Evolutionary conservation across 1,140 invertebrate species (phyloP), one percentile per base, ranked within the genome.

Genomic region (Drosophila navojoa): DNA sequence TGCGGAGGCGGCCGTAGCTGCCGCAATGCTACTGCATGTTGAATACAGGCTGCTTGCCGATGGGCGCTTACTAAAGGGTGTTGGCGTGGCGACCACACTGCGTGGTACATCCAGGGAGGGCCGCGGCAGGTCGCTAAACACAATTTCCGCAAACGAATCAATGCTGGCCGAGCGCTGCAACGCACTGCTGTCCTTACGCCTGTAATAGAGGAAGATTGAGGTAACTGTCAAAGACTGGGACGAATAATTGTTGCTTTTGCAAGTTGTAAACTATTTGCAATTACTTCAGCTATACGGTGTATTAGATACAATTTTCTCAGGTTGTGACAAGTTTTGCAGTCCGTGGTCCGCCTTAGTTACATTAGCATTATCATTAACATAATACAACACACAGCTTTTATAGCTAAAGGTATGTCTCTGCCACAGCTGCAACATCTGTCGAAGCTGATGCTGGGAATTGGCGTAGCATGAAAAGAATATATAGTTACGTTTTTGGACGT

Each of bases 161-260:
- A 96, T 96, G 90, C 96, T 96, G 53, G 95, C 95, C 49, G 96
- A 97, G 3, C 96, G 93, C n/a, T 95, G 95, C 2, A 96, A 92
- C 6, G 93, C 93, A 79, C 91, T 81, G 91, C 79, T 81, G 47
- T 94, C 93, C 79, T 94, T 94, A 40, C 94, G 92, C 61, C 94
- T 94, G 91, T n/a, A 92, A 92, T 55, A 52, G 53, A 50, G 40
- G 44, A 5, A 69, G 47, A 59, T 35, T 69, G 58, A 54, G 54
- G 19, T 7, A 57, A 57, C 35, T 57, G 22, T 45, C 40, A 58
- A 45, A 58, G 55, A 58, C 10, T 40, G 55, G 25, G 42, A 42
- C 59, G 63, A 66, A 57, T 40, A 62, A 52, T 35, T 47, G 45
- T 29, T 11, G 27, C 40, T 44, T 38, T 42, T 58, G 69, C 58